Evolutionary conservation across 2,888 invertebrate genomes (phyloP), one percentile per base, ranked within the genome.

Genomic region (Pilophorus perplexus): DNA sequence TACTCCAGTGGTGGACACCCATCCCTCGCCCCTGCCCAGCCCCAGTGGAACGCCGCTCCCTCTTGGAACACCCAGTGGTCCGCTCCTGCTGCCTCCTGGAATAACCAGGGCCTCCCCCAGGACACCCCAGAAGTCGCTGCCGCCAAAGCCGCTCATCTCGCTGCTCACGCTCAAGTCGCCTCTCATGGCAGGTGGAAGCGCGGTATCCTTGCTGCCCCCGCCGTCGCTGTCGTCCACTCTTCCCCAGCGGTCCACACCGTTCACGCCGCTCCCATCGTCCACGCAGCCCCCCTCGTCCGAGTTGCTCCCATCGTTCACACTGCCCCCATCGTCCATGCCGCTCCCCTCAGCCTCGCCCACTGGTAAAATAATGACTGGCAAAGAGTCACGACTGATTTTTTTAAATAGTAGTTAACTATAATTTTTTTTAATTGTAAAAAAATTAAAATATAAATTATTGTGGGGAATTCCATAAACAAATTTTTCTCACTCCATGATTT

Each of bases 31-130:
- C 67, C 68, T 10, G 64, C 65, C 40, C 66, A 46, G 27, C 48
- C 46, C 46, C 40, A 55, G 38, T 60, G 67, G 60, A 62, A 62
- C 42, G 55, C 67, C 27, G 52, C 67, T 14, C 60, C 59, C 16
- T 40, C 22, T 6, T 66, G 66, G 66, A 62, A 62, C 48, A 10
- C 60, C 27, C 37, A 33, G 23, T 38, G 67, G 60, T 48, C 60
- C 50, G 42, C 42, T 2, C 40, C 54, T 16, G 40, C 65, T 40
- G 27, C 25, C 14, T 8, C 46, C 20, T n/a, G n/a, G 3, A 28
- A n/a, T 12, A 12, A 23, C 4, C 25, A 25, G 2, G 62, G 83
- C 82, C 73, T 82, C 82, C 71, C 82, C 82, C 55, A 54, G 16
- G 68, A 68, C 66, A 68, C 71, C 59, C 68, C 72, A 23, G 69